These are phyloP conservation scores for Drosophila koepferae DNA, from an alignment of 2,888 invertebrate genomes.

Conservation along the genomic window DNA sequence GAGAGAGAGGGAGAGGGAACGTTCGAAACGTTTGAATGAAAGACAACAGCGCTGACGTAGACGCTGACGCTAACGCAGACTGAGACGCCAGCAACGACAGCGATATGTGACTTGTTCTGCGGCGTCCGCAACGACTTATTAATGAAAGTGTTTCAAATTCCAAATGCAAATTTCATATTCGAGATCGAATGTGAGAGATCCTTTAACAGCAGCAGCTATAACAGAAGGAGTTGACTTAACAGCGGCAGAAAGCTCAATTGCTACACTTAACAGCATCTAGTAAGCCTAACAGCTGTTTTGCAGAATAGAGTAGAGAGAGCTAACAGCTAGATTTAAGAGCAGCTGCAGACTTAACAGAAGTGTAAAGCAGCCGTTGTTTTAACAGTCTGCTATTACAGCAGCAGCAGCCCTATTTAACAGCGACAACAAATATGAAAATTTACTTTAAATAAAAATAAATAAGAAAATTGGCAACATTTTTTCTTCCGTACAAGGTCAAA, in stretches of 20 bases:
- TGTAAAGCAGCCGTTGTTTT: not conserved
- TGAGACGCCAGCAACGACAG: slow-evolving; percentile 9
- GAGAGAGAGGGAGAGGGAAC: not conserved
- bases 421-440: slow-evolving; percentile 34
- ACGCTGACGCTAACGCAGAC: slow-evolving; percentile 17
- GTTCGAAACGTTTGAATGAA: slow-evolving; percentile 71
- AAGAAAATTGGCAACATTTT: slow-evolving; percentile 57
- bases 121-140: slow-evolving; percentile 61
- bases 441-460: not conserved
- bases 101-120: slow-evolving; percentile 51
- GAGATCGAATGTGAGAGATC: slow-evolving; percentile 50
- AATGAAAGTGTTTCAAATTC: slow-evolving; percentile 75
- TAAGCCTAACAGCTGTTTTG: slow-evolving; percentile 10
- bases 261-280: not conserved
- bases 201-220: not conserved
- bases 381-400: slow-evolving; percentile 14
- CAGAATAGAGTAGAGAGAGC: not conserved
- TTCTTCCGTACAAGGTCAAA: slow-evolving; percentile 68
- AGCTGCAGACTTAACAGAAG: not conserved
- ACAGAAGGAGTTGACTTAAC: not conserved
- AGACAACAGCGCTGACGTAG: slow-evolving; percentile 38
- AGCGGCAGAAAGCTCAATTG: slow-evolving; percentile 7
- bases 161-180: slow-evolving; percentile 48
- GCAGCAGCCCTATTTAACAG: slow-evolving; percentile 10
- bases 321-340: slow-evolving; percentile 1